Base-by-base conservation (phyloP, 1,140 invertebrate species). In the Bombus waltoni region DNA sequence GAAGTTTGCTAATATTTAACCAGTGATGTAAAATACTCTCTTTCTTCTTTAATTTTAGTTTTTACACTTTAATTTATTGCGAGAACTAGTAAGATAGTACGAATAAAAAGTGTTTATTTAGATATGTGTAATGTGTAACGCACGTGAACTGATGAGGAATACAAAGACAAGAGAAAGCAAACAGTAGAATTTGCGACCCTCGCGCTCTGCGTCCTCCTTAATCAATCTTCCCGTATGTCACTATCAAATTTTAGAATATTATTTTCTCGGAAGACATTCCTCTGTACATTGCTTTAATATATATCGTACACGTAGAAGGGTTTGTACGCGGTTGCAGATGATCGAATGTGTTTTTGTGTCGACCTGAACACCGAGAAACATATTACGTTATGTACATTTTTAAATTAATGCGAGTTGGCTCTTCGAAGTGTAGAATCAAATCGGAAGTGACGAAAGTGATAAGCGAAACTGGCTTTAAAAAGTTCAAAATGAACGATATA, bases 201-300 rank as follows among this genome's bases (percentile, higher is more conserved):
- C 44, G 53, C 53, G 71, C 66, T 68, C 15, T 70, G 47, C 79
- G 57, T 75, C 77, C 86, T 89, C 65, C 66, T 35, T 57, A 68
- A 86, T 81, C 78, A 66, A 81, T 73, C 74, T 87, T 89, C 83
- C 79, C 73, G 65, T 68, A 57, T 42, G 22, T 73, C 70, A 75
- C 44, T 88, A 53, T 81, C n/a, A 72, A 73, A 87, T 80, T 80
- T 74, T 80, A 59, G 66, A 78, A 65, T 57, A 68, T 80, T 57
- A 73, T 80, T 71, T 87, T 74, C 32, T 75, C 47, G 38, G 75
- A 44, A 82, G 40, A 88, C 86, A 80, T 65, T 87, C 76, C 74
- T 88, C 62, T 87, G 70, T 81, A 79, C 66, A 79, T 85, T 81
- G 79, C 59, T 89, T 81, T 65, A n/a, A 78, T 44, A 44, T 83